Conservation (phyloP, 2,797 vertebrate genomes). For the Craterocephalus amniculus region DNA sequence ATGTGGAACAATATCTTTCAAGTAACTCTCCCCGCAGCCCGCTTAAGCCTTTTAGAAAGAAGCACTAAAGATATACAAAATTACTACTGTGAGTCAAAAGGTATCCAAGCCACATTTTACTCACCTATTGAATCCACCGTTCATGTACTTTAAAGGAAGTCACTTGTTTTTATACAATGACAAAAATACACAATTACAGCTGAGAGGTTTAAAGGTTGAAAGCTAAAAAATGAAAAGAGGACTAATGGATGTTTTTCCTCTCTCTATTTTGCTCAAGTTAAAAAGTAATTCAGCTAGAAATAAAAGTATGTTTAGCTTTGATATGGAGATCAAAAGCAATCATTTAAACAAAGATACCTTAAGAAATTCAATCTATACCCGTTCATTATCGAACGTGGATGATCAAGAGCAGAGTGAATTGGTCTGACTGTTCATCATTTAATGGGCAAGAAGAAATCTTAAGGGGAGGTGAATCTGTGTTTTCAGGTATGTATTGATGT, state of each 20-base stretch:
- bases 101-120: slow-evolving; percentile 29
- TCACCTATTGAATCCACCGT: slow-evolving; percentile 34
- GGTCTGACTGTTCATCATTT: slow-evolving; percentile 45
- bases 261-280: slow-evolving; percentile 9
- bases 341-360: slow-evolving; percentile 31
- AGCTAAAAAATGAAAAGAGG: slow-evolving; percentile 50
- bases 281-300: slow-evolving; percentile 49
- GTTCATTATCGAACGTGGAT: slow-evolving; percentile 36
- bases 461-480: slow-evolving; percentile 31
- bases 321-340: slow-evolving; percentile 43
- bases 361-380: slow-evolving; percentile 31
- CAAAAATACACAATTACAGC: slow-evolving; percentile 55
- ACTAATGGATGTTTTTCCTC: slow-evolving; percentile 24
- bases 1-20: slow-evolving; percentile 34
- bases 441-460: slow-evolving; percentile 39
- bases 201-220: slow-evolving; percentile 51
- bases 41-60: slow-evolving; percentile 39
- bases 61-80: slow-evolving; percentile 36
- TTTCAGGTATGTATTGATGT: slow-evolving; percentile 58
- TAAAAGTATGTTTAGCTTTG: slow-evolving; percentile 36
- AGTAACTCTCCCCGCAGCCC: slow-evolving; percentile 30
- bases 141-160: slow-evolving; percentile 32
- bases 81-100: slow-evolving; percentile 40
- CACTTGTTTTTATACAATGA: slow-evolving; percentile 40
- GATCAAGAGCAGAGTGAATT: slow-evolving; percentile 46